A percentile compares a stretch with the other conserved stretches of the same genome.
phyloP scores from a whole-genome alignment of 2,113 vertebrate genomes.

The Oxyruncus cristatus region DNA sequence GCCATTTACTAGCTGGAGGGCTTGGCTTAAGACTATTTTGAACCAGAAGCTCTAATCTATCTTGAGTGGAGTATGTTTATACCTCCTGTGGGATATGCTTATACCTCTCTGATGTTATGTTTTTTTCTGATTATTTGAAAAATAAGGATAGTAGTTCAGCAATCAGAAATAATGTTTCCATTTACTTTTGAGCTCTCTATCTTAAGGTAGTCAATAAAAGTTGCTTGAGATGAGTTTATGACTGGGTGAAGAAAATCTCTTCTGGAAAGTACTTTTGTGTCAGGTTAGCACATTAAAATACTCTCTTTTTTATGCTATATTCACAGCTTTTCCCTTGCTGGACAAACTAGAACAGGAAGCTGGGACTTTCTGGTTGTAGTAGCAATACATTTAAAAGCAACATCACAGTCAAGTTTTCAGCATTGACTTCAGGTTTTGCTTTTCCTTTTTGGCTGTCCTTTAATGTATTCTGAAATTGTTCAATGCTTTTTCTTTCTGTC shows the following conservation, averaged over 20 bases:
- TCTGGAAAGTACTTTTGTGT: not conserved
- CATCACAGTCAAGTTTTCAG: not conserved
- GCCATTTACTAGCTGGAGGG: not conserved
- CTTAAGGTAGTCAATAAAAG: not conserved
- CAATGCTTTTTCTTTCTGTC: not conserved
- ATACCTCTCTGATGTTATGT: fast-evolving
- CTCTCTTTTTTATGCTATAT: not conserved
- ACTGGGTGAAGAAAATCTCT: not conserved
- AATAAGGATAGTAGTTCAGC: not conserved
- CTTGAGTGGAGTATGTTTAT: not conserved
- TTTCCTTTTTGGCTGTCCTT: not conserved
- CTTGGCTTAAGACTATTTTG: not conserved
- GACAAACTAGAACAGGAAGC: not conserved
- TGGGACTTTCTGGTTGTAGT: not conserved
- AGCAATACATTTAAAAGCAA: not conserved
- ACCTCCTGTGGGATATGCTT: not conserved
- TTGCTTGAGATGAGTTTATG: not conserved
- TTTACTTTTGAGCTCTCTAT: not conserved
- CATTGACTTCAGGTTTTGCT: not conserved
- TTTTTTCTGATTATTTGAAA: not conserved
- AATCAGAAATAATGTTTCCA: not conserved
- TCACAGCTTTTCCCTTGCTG: not conserved
- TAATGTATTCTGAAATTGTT: not conserved
- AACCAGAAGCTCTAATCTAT: not conserved
- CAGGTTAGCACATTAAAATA: not conserved